Evolutionary conservation across 2,113 vertebrate genomes (phyloP).

Genomic region (Planiliza haematocheilus): DNA sequence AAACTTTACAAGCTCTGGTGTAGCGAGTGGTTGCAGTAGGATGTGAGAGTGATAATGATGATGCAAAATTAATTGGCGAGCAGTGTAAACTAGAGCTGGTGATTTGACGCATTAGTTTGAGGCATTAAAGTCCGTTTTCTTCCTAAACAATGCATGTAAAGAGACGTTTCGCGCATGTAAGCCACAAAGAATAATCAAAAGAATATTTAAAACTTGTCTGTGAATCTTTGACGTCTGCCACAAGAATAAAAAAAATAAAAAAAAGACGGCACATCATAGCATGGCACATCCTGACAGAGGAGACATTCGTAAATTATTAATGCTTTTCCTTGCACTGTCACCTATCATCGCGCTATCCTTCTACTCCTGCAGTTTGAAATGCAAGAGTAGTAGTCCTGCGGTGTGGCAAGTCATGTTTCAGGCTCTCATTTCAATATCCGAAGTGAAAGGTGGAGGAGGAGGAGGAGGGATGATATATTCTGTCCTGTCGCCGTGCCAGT

Average conservation of each 20-base stretch:
- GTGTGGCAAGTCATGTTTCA: constrained; percentile 63
- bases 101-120: constrained; percentile 12
- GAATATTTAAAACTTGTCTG: constrained; percentile 56
- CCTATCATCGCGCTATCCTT: constrained; percentile 58
- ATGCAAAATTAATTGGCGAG: constrained; percentile 47
- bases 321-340: constrained; percentile 68
- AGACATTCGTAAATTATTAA: constrained; percentile 72
- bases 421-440: constrained; percentile 74
- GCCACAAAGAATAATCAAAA: constrained; percentile 44
- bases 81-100: constrained; percentile 49
- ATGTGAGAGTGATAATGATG: constrained; percentile 15
- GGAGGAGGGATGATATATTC: constrained; percentile 72
- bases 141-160: constrained; percentile 4
- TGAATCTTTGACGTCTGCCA: constrained; percentile 49
- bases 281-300: constrained; percentile 57
- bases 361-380: constrained; percentile 57
- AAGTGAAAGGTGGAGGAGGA: constrained; percentile 76
- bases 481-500: constrained; percentile 51
- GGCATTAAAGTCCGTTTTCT: too few relatives aligned
- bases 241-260: background rate
- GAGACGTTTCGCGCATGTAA: background rate
- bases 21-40: constrained; percentile 23
- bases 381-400: constrained; percentile 51
- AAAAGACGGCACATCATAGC: constrained; percentile 53
- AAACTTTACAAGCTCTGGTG: constrained; percentile 45